phyloP scores from a whole-genome alignment of 2,888 invertebrate species.

The Pecten maximus region DNA sequence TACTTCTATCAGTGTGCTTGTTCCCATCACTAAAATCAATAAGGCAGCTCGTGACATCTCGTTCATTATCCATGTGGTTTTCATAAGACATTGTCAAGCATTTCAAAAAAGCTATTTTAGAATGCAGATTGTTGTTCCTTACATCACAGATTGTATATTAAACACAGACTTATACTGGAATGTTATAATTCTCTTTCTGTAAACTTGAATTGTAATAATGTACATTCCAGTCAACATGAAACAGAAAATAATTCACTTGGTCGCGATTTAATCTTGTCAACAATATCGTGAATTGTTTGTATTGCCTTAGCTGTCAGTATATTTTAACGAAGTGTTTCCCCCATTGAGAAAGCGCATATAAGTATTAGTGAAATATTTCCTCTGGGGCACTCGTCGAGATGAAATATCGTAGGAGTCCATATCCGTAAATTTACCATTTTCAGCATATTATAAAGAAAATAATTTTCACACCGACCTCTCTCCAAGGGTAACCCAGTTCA shows the following conservation, averaged over 20 bases:
- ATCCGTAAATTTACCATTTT: not conserved
- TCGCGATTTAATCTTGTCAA: too few relatives aligned
- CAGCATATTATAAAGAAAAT: not conserved
- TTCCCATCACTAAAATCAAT: conserved; percentile 60
- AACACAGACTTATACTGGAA: too few relatives aligned
- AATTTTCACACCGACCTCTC: conserved; percentile 42
- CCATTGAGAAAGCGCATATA: not conserved
- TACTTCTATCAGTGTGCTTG: conserved; percentile 55
- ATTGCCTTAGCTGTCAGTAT: not conserved
- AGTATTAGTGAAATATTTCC: not conserved
- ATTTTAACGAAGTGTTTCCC: not conserved
- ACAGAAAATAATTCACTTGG: too few relatives aligned
- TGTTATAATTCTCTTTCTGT: too few relatives aligned
- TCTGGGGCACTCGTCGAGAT: not conserved
- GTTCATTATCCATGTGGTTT: conserved; percentile 59
- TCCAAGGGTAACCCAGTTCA: conserved; percentile 58
- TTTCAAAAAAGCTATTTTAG: not conserved
- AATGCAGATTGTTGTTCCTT: not conserved
- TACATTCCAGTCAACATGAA: too few relatives aligned
- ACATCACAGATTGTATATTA: too few relatives aligned
- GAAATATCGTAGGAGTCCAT: not conserved
- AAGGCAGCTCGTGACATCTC: conserved; percentile 54
- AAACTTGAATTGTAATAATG: too few relatives aligned
- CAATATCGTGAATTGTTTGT: too few relatives aligned
- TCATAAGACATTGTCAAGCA: conserved; percentile 42